Percentiles rank a stretch among this genome's conserved stretches.
Conservation (phyloP, 2,797 vertebrate genomes). For the Avahi laniger region DNA sequence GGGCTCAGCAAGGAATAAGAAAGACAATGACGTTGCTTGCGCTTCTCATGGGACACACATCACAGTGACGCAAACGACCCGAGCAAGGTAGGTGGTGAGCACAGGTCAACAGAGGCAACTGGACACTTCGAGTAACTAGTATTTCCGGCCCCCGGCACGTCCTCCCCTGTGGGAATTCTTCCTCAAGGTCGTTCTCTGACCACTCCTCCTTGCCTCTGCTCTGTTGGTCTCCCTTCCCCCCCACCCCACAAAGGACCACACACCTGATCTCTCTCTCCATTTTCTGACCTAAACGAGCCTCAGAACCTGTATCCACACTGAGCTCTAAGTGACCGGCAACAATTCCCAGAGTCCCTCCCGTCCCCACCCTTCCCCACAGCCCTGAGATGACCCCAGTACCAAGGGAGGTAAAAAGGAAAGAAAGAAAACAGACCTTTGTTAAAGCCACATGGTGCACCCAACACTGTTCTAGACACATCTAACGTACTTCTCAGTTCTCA, state of each 20-base stretch:
- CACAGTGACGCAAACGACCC: not conserved
- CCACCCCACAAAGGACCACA: not conserved
- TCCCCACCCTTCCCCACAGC: not conserved
- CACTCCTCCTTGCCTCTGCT: not conserved
- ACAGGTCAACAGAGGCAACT: not conserved
- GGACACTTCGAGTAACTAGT: not conserved
- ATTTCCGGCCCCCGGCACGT: not conserved
- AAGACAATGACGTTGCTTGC: not conserved
- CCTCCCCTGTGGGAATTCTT: not conserved
- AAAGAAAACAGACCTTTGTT: not conserved
- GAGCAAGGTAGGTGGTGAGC: too few species aligned
- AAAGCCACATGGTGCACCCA: not conserved
- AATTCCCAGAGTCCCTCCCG: not conserved
- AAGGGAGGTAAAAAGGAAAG: not conserved
- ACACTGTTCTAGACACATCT: not conserved
- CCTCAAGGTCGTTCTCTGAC: not conserved
- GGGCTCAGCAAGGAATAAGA: not conserved
- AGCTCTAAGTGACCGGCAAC: not conserved
- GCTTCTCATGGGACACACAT: not conserved
- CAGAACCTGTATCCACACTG: not conserved
- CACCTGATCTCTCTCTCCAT: not conserved
- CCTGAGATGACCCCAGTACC: not conserved
- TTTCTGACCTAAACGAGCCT: not conserved
- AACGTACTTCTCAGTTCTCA: not conserved
- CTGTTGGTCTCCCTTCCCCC: not conserved